These are phyloP conservation scores for Philaethria dido DNA, from an alignment of 2,888 invertebrate species.

Conservation along the genomic window DNA sequence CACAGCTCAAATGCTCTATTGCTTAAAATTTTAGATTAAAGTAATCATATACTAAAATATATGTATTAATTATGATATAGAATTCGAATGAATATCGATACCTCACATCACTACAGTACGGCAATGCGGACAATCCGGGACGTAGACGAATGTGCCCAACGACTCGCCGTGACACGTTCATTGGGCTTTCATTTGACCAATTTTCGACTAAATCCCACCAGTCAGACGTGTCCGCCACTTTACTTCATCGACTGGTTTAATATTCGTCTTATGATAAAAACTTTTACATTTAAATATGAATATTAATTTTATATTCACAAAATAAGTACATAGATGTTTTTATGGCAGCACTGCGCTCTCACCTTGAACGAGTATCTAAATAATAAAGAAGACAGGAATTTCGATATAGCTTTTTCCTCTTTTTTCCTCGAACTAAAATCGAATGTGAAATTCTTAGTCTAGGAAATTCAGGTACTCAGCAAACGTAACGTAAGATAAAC, in stretches of 20 bases:
- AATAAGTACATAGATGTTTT: too few species aligned
- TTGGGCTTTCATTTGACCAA: conserved; percentile 83
- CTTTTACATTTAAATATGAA: too few species aligned
- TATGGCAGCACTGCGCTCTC: too few species aligned
- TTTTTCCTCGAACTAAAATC: not conserved
- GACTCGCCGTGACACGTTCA: conserved; percentile 80
- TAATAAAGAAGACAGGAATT: too few species aligned
- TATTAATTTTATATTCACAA: too few species aligned
- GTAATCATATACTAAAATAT: too few species aligned
- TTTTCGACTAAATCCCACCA: conserved; percentile 80
- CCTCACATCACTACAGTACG: conserved; percentile 63
- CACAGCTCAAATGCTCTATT: too few species aligned
- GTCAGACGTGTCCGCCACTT: conserved; percentile 66
- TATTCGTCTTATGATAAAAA: conserved; percentile 51
- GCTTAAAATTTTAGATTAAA: not conserved
- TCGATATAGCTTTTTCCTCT: too few species aligned
- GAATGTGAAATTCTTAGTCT: not conserved
- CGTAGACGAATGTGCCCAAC: conserved; percentile 79
- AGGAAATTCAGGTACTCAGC: conserved; percentile 19
- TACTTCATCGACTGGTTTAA: conserved; percentile 64
- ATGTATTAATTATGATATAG: not conserved
- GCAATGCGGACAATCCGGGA: conserved; percentile 81
- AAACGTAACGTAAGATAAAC: conserved; percentile 35
- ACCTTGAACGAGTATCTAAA: too few species aligned
- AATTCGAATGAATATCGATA: conserved; percentile 37